Evolutionary conservation across 92 coral and sea anemone species (phyloP).

Genomic region (Epizoanthus fatuus): DNA sequence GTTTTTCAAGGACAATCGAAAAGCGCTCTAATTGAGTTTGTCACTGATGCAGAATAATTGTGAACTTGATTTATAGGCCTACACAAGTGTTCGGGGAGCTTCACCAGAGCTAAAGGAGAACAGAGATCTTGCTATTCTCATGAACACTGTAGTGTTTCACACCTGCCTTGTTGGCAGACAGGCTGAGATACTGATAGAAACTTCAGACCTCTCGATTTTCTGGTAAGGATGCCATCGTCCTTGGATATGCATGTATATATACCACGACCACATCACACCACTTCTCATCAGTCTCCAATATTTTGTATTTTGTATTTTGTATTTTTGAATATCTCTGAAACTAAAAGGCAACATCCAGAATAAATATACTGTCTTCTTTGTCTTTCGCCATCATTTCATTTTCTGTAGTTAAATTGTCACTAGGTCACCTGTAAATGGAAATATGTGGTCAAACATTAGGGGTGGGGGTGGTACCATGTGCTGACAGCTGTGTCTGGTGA

Average conservation of each 20-base stretch:
- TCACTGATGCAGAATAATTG: background rate
- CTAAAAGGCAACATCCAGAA: too few relatives aligned
- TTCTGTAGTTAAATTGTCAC: too few relatives aligned
- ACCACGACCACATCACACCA: background rate
- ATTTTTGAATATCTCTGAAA: too few relatives aligned
- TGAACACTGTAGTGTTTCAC: constrained; percentile 96
- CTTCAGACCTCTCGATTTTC: constrained; percentile 94
- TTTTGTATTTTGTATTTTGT: too few relatives aligned
- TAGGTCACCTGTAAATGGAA: too few relatives aligned
- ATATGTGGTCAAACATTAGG: too few relatives aligned
- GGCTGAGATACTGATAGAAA: constrained; percentile 81
- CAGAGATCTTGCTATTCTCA: constrained; percentile 86
- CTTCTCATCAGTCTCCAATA: too few relatives aligned
- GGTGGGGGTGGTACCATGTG: too few relatives aligned
- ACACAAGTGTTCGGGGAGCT: constrained; percentile 96
- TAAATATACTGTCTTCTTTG: too few relatives aligned
- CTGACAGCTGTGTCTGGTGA: too few relatives aligned
- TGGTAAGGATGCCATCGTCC: constrained; percentile 67
- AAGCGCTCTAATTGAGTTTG: background rate
- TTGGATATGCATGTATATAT: background rate
- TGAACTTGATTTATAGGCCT: constrained; percentile 74
- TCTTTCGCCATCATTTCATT: too few relatives aligned
- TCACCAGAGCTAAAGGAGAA: constrained; percentile 98
- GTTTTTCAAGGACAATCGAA: too few relatives aligned
- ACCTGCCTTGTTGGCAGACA: constrained; percentile 92